phyloP scores from a whole-genome alignment of 1,140 invertebrate genomes.

The Ephestia elutella region DNA sequence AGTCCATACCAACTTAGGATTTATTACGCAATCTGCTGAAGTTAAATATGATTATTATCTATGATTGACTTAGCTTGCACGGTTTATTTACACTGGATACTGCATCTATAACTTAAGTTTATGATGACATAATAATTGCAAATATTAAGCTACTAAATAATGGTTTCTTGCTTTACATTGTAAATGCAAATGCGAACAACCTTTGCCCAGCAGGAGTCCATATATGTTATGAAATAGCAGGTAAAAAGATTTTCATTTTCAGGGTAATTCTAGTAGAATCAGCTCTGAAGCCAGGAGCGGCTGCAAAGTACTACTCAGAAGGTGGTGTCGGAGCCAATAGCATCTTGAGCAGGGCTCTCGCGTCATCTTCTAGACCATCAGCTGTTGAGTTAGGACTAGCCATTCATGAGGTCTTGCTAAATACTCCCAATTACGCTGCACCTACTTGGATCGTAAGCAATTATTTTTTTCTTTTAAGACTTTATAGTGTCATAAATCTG shows the following conservation, averaged over 20 bases:
- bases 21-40: background rate
- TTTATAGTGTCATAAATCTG: too few species aligned
- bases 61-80: background rate
- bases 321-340: conserved; percentile 46
- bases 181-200: too few species aligned
- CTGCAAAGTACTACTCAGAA: conserved; percentile 46
- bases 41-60: background rate
- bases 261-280: conserved; percentile 53
- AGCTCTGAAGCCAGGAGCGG: conserved; percentile 26
- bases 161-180: too few species aligned
- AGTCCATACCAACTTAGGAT: background rate
- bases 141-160: too few species aligned
- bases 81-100: background rate
- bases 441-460: conserved; percentile 50
- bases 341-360: conserved; percentile 48
- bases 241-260: too few species aligned
- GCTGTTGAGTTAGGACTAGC: conserved; percentile 42
- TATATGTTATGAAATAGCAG: too few species aligned
- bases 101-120: too few species aligned
- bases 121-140: too few species aligned
- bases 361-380: conserved; percentile 22
- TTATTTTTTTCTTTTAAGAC: conserved; percentile 5
- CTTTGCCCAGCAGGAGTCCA: too few species aligned
- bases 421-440: conserved; percentile 34
- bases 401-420: conserved; percentile 40